phyloP scores from a whole-genome alignment of 2,888 invertebrate species.

The Synanthedon formicaeformis region DNA sequence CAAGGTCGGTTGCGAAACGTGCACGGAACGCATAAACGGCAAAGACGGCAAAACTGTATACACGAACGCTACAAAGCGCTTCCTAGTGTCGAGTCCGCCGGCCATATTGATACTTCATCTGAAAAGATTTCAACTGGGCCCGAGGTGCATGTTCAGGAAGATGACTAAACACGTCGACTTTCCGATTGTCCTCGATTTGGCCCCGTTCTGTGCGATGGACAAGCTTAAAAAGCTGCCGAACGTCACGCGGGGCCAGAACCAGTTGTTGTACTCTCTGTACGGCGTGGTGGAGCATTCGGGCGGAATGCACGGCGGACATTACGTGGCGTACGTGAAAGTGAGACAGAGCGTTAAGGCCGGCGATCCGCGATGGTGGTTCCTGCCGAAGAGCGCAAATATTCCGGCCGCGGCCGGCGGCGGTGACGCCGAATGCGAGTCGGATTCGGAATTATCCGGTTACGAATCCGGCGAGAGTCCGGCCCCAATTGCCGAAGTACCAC shows the following conservation, averaged over 20 bases:
- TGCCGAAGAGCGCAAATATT: slow-evolving; percentile 73
- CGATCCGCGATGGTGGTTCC: slow-evolving; percentile 80
- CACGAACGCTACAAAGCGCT: slow-evolving; percentile 85
- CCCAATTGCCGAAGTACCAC: slow-evolving; percentile 43
- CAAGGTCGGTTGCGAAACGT: slow-evolving; percentile 92
- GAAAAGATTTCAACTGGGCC: slow-evolving; percentile 92
- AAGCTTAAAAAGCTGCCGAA: slow-evolving; percentile 73
- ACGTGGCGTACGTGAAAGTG: slow-evolving; percentile 95
- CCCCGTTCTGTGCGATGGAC: slow-evolving; percentile 87
- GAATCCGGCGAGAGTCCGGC: slow-evolving; percentile 63
- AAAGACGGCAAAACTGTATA: slow-evolving; percentile 80
- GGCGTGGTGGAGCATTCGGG: slow-evolving; percentile 97
- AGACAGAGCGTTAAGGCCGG: slow-evolving; percentile 71
- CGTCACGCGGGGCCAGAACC: slow-evolving; percentile 72
- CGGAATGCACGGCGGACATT: slow-evolving; percentile 84
- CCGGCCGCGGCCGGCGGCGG: slow-evolving; percentile 55
- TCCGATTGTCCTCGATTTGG: slow-evolving; percentile 85
- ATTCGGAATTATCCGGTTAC: slow-evolving; percentile 67
- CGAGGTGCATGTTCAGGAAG: slow-evolving; percentile 82
- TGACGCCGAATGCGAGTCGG: slow-evolving; percentile 59
- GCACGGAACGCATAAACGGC: slow-evolving; percentile 80
- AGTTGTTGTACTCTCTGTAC: slow-evolving; percentile 88
- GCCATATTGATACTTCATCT: slow-evolving; percentile 94
- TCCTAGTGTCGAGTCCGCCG: slow-evolving; percentile 91
- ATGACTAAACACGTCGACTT: slow-evolving; percentile 89